Conservation (phyloP, 1,140 invertebrate genomes). For the Ips nitidus region DNA sequence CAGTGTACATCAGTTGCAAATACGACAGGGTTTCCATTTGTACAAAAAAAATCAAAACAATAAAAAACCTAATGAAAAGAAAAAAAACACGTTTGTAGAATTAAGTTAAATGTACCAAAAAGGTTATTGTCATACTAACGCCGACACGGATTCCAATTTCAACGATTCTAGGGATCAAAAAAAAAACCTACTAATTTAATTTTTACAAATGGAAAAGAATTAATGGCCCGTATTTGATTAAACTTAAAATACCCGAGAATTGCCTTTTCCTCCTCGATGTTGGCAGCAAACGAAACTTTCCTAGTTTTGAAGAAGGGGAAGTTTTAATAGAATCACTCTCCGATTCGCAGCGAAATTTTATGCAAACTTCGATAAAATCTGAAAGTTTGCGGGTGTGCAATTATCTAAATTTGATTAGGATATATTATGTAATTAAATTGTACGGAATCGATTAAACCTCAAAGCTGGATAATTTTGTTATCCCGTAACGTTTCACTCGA, state of each 20-base stretch:
- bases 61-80: too few species aligned
- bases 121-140: neutral
- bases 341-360: constrained; percentile 1
- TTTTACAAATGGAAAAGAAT: constrained; percentile 1
- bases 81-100: too few species aligned
- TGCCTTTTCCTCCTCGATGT: constrained; percentile 3
- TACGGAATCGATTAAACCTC: neutral
- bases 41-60: too few species aligned
- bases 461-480: neutral
- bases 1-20: too few species aligned
- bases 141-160: neutral
- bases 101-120: too few species aligned
- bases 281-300: neutral
- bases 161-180: neutral
- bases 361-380: constrained; percentile 1
- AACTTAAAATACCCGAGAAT: constrained; percentile 3
- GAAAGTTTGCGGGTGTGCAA: neutral
- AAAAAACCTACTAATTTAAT: constrained; percentile 2
- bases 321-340: constrained; percentile 4
- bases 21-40: too few species aligned
- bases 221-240: constrained; percentile 5
- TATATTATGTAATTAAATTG: constrained; percentile 1
- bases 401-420: constrained; percentile 4
- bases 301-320: neutral
- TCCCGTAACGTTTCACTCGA: too few species aligned